These are phyloP conservation scores for Lepidonotus clava DNA, from an alignment of 2,888 invertebrate species.

Conservation along the genomic window DNA sequence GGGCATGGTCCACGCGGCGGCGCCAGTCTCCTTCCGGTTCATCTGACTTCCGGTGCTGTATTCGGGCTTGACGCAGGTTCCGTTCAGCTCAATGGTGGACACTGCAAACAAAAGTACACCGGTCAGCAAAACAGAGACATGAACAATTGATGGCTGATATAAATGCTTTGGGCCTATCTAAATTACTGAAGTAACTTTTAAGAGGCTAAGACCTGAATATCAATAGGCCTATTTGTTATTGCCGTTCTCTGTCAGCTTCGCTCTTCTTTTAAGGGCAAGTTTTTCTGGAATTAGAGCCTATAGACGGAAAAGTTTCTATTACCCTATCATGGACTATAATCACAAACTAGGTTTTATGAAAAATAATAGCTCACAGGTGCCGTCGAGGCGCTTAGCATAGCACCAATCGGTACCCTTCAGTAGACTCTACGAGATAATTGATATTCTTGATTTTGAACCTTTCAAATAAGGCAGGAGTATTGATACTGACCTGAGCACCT, in stretches of 20 bases:
- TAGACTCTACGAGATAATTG: too few species aligned
- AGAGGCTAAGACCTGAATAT: background rate
- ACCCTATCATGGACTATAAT: background rate
- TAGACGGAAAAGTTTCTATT: too few species aligned
- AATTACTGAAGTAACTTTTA: background rate
- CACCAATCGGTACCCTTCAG: too few species aligned
- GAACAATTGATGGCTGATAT: background rate
- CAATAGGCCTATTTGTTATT: background rate
- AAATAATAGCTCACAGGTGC: background rate
- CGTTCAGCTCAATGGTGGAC: background rate
- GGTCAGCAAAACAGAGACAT: background rate
- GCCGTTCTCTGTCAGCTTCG: background rate
- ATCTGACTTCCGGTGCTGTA: too few species aligned
- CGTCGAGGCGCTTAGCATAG: background rate
- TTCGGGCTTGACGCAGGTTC: background rate
- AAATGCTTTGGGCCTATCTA: background rate
- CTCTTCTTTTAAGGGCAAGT: background rate
- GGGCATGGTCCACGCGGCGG: background rate
- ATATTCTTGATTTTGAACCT: too few species aligned
- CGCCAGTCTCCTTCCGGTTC: background rate
- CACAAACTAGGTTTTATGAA: background rate
- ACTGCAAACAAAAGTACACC: background rate
- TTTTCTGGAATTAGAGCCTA: too few species aligned
- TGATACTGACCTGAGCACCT: slow-evolving; percentile 21
- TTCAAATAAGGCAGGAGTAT: background rate